A percentile compares a stretch with the other conserved stretches of the same genome.
Evolutionary conservation across 2,797 vertebrate genomes (phyloP).

Genomic region (Gymnodraco acuticeps): DNA sequence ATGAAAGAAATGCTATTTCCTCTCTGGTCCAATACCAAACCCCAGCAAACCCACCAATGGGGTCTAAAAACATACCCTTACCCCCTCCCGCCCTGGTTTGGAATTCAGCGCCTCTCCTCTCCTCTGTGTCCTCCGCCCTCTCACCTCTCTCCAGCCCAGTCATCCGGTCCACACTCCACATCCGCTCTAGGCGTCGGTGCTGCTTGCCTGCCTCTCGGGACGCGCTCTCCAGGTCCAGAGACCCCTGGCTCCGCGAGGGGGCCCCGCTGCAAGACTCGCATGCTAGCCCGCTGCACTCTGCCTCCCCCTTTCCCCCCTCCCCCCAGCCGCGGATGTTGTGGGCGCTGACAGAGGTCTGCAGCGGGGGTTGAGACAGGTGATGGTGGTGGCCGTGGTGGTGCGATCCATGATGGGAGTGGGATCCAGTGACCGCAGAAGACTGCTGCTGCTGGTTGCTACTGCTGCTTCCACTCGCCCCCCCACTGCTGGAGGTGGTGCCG

Average conservation of each 20-base stretch:
- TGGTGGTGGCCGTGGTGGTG: slow-evolving; percentile 79
- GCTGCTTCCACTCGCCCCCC: slow-evolving; percentile 60
- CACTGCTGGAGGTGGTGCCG: slow-evolving; percentile 57
- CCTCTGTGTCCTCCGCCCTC: slow-evolving; percentile 76
- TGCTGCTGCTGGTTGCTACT: slow-evolving; percentile 55
- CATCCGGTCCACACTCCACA: slow-evolving; percentile 94
- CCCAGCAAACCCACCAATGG: neutral
- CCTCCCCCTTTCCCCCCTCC: slow-evolving; percentile 77
- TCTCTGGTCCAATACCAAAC: slow-evolving; percentile 55
- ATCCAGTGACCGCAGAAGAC: slow-evolving; percentile 37
- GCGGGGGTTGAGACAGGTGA: slow-evolving; percentile 84
- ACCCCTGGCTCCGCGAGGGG: slow-evolving; percentile 87
- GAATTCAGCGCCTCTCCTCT: slow-evolving; percentile 71
- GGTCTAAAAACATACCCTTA: slow-evolving; percentile 1
- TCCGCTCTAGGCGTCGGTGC: slow-evolving; percentile 91
- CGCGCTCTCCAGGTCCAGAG: slow-evolving; percentile 91
- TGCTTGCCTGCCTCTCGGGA: slow-evolving; percentile 87
- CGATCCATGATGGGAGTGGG: slow-evolving; percentile 74
- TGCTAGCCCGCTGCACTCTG: slow-evolving; percentile 82
- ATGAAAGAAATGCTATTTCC: slow-evolving; percentile 64
- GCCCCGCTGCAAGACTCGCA: slow-evolving; percentile 81
- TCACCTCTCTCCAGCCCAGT: slow-evolving; percentile 91
- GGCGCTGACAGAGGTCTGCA: slow-evolving; percentile 88
- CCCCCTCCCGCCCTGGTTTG: slow-evolving; percentile 40
- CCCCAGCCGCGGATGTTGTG: slow-evolving; percentile 90